These are phyloP conservation scores for Mustela lutreola DNA, from an alignment of 2,113 vertebrate genomes.

Conservation along the genomic window DNA sequence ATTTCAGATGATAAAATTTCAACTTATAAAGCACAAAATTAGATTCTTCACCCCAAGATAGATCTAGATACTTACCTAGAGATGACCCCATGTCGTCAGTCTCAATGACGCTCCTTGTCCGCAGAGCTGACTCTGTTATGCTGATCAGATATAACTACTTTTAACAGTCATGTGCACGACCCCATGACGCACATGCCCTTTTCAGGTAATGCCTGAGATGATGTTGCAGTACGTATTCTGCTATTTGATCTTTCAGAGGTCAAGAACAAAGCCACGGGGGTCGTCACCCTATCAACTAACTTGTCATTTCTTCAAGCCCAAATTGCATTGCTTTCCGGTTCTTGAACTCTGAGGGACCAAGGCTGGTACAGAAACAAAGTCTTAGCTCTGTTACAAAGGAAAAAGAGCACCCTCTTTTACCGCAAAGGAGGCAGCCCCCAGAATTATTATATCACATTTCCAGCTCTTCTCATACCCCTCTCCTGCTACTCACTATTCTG, in stretches of 20 bases:
- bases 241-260: not conserved
- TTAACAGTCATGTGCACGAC: not conserved
- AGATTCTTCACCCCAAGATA: not conserved
- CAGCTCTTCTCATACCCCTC: not conserved
- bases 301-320: not conserved
- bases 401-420: not conserved
- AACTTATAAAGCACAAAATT: not conserved
- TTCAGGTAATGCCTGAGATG: not conserved
- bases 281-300: not conserved
- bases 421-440: too few relatives aligned
- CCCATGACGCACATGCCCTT: not conserved
- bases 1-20: slow-evolving; percentile 43
- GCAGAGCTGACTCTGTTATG: not conserved
- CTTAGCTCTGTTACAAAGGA: not conserved
- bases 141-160: not conserved
- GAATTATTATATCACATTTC: not conserved
- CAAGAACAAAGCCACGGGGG: not conserved
- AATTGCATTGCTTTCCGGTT: not conserved
- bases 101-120: not conserved
- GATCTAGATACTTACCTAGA: not conserved
- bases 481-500: not conserved
- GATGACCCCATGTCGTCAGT: not conserved
- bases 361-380: not conserved
- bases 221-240: not conserved
- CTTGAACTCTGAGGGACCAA: not conserved